Evolutionary conservation across 2,888 invertebrate species (phyloP), one percentile per base, ranked within the genome.

Genomic region (Agriotes lineatus): DNA sequence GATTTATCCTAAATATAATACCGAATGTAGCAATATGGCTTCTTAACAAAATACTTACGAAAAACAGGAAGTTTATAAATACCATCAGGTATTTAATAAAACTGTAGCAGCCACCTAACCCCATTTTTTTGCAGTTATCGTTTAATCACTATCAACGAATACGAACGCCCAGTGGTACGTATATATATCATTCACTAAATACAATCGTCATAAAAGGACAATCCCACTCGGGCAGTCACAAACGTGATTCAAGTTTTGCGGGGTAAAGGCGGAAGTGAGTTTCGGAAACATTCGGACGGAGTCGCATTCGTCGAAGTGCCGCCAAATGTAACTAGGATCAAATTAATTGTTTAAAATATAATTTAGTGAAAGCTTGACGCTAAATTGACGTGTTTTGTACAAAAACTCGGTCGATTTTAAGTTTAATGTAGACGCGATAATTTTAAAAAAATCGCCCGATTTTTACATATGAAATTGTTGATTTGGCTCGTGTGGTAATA

Each of bases 11-110:
- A 30, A 14, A 54, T 1, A 7, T 35, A 50, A 25, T 18, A 37
- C 12, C 12, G 33, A 30, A 52, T 14, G 16, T 33, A 25, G 35
- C 60, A 63, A 63, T 37, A 63, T 63, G 63, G 63, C 63, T 20
- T 45, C 61, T 39, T 52, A 45, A 50, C n/a, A 20, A n/a, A 52
- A 61, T 42, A 62, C 91, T 90, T 86, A 93, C 93, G 90, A 91
- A 88, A 85, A 92, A 91, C 81, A 93, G 85, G 66, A 92, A 86
- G 82, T 91, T 93, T 78, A 92, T 87, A 72, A 92, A 83, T 73
- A 93, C 89, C 78, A 93, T 88, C 76, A 92, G 85, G 83, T 89
- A 91, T 83, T 92, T 92, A 85, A 91, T 88, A 77, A 90, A 83
- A 63, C 88, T 88, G 82, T 91, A 91, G 85, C 92, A 93, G 74